Base-by-base conservation (phyloP, 2,113 vertebrate genomes). In the Uria aalge region DNA sequence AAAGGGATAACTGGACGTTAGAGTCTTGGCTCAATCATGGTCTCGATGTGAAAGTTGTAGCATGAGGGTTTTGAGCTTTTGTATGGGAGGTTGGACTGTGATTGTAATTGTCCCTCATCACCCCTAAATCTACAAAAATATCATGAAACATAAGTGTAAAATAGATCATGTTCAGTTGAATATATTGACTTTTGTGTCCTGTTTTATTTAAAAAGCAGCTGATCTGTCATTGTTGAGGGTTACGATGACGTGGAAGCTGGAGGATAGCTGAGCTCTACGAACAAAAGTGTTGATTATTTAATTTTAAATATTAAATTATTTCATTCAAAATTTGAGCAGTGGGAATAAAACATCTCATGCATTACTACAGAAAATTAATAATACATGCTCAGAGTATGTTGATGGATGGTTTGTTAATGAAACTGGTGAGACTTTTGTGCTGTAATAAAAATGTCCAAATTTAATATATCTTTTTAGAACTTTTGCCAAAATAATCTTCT, bases 401-500 rank as follows among this genome's bases (percentile, higher is more conserved):
- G 91, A 95, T 94, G 76, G 93, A 95, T 97, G 76, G 76, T 63
- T 97, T 96, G 75, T 95, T 95, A 94, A 95, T 91, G 91, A 88
- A 94, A 95, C 48, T 91, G 69, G 47, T 95, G 67, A 94, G 64
- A 82, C 36, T 85, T 91, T 90, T 79, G 69, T 85, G 80, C 73
- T 95, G 91, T 78, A 93, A 88, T 92, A 90, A 94, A 96, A 97
- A 93, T 59, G 76, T 72, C 76, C 93, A 90, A 96, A 94, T 96
- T 96, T 90, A 95, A 88, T 93, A 86, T 94, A 88, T 71, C 76
- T 74, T 72, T 88, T 97, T 71, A 95, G 95, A 97, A 94, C 78
- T 94, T 91, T 83, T 97, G 95, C 96, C 97, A 97, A 90, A 96
- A 94, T 80, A 96, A 96, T 93, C 89, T 76, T 91, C 77, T 92